Base-by-base conservation (phyloP, 2,797 vertebrate species). In the Melanotaenia maccullochi region DNA sequence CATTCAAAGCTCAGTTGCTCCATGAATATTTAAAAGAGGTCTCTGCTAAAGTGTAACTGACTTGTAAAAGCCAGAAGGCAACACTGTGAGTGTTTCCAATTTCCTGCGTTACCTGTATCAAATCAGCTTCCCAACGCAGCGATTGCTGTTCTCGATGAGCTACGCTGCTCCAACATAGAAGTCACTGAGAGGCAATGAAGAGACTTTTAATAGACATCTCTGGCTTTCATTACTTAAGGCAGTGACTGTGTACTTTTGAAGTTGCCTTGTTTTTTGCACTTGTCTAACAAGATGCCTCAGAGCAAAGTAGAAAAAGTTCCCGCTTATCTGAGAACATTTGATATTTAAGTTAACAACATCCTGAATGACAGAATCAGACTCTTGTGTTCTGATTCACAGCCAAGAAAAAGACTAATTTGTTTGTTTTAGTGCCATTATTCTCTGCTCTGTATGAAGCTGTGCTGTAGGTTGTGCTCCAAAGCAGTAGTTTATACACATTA, bases 301-400 rank as follows among this genome's bases (percentile, higher is more conserved):
- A 64, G 78, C 84, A 66, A 65, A 25, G 55, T 30, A 56, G 81
- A 76, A 62, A 82, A 79, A 84, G 75, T 68, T 63, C 70, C 82
- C 47, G 78, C 84, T 76, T 72, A 76, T 85, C 69, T 67, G 63
- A 78, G 75, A 84, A 79, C 76, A 73, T 85, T 86, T 88, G 79
- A 87, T 89, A 81, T 85, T 85, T 83, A 72, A 85, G 76, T 82
- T 82, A 82, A 81, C 77, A 79, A 35, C 79, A 58, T 58, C 78
- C 76, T 65, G 74, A 80, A 80, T 25, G 66, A 71, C 70, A 51
- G 67, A 69, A 67, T 69, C 77, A 25, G 76, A 74, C 58, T 42
- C 73, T 44, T 69, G 61, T 25, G 25, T 68, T 71, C 63, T 30
- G 40, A 76, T 73, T 38, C 36, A 12, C 44, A 71, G 75, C 81